Base-by-base conservation (phyloP, 1,140 invertebrate species). In the Neodiprion virginianus region DNA sequence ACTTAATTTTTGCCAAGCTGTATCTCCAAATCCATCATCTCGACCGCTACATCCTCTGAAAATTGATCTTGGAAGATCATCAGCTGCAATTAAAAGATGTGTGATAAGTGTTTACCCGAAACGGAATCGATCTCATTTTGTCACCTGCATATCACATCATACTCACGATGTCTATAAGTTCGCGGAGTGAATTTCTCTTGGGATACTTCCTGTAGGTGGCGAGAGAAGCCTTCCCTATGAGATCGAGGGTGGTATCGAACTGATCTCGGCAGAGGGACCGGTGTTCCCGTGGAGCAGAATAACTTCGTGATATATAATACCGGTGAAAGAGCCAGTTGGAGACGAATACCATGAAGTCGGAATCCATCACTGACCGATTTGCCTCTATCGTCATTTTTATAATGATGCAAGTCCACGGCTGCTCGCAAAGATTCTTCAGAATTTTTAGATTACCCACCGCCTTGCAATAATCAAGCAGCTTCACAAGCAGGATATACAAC, bases 321-420 rank as follows among this genome's bases (percentile, higher is more conserved):
- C 17, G 47, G 10, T 5, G 14, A n/a, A 2, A 48, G 12, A 71
- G 47, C 21, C 47, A 23, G 66, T 47, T 12, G 69, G 75, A 73
- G 70, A 81, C 78, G 76, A 75, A 78, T 79, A 79, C 79, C n/a
- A 53, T 53, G 50, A 53, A 53, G 50, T 53, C n/a, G n/a, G 50
- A n/a, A 53, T 53, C 50, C 10, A 10, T 14, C 10, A 10, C 50
- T 21, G 17, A 21, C 50, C n/a, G 50, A 10, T 53, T 53, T 78
- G 78, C 81, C 77, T 77, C 79, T 78, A 82, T 81, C 71, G 81
- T 82, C 77, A 71, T 48, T 21, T 71, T 65, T 74, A 81, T 75
- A 11, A 4, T 9, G 74, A 77, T 71, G 67, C 71, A 0, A 72
- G 69, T 21, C 14, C 72, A 48, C 72, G 70, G 28, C 74, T 72